Evolutionary conservation across 2,888 invertebrate genomes (phyloP).

Genomic region (Eristalis arbustorum): DNA sequence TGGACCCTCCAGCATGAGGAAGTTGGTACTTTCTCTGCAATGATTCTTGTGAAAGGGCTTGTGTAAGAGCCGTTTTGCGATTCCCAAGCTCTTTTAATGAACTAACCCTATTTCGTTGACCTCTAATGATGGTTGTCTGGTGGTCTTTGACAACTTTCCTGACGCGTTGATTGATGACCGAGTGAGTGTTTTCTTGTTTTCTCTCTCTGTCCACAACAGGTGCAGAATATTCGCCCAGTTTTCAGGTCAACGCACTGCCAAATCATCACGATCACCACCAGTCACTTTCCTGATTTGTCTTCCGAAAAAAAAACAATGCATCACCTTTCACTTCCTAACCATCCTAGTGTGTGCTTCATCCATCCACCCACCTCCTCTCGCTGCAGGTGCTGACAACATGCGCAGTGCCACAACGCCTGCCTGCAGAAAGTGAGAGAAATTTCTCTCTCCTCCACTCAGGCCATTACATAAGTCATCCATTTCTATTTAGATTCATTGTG

Average conservation of each 20-base stretch:
- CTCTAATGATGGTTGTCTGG: background rate
- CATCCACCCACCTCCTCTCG: background rate
- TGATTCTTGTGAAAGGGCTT: background rate
- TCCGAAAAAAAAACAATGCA: background rate
- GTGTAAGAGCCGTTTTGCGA: too few relatives aligned
- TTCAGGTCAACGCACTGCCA: background rate
- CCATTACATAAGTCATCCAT: slow-evolving; percentile 50
- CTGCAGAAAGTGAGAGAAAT: too few relatives aligned
- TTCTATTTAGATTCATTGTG: slow-evolving; percentile 53
- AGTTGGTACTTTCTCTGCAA: background rate
- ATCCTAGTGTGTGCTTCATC: background rate
- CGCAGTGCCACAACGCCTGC: background rate
- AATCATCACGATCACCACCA: too few relatives aligned
- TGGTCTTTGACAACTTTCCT: too few relatives aligned
- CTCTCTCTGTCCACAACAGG: background rate
- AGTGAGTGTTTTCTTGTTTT: background rate
- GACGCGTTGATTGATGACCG: too few relatives aligned
- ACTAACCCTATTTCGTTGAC: background rate
- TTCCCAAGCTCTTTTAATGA: background rate
- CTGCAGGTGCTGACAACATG: background rate
- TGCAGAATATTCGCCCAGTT: background rate
- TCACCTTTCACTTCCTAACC: slow-evolving; percentile 2
- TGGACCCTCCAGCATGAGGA: background rate
- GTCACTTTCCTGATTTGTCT: background rate
- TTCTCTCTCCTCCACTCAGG: slow-evolving; percentile 14